A percentile compares a stretch with the other conserved stretches of the same genome.
phyloP scores from a whole-genome alignment of 2,888 invertebrate species.

The Kryphioiulus occultus region DNA sequence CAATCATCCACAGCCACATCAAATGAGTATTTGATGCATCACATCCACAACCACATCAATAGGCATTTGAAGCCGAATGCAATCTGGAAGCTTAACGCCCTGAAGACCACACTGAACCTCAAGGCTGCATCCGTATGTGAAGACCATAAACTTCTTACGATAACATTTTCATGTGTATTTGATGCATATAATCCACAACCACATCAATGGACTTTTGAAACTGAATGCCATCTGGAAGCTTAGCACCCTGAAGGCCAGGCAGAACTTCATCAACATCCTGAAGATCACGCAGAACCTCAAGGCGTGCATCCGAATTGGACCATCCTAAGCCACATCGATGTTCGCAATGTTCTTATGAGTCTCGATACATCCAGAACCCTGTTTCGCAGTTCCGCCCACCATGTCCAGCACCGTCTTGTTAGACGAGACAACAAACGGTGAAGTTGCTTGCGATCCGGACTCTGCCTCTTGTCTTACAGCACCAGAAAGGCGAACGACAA shows the following conservation, averaged over 20 bases:
- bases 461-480: background rate
- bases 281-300: background rate
- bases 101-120: background rate
- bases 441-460: background rate
- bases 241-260: too few relatives aligned
- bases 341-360: too few relatives aligned
- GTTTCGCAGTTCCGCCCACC: background rate
- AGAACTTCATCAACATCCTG: background rate
- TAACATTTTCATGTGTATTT: too few relatives aligned
- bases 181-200: background rate
- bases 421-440: background rate
- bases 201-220: background rate
- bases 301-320: background rate
- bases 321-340: background rate
- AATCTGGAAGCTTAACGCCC: too few relatives aligned
- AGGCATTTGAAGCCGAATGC: too few relatives aligned
- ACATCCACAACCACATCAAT: too few relatives aligned
- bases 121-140: too few relatives aligned
- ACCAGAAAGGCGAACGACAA: background rate
- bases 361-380: background rate
- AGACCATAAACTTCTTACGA: too few relatives aligned
- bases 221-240: background rate
- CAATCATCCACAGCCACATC: too few relatives aligned
- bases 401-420: background rate
- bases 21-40: too few relatives aligned